These are phyloP conservation scores for Pygmarrhopalites habei DNA, from an alignment of 1,140 invertebrate species.

Conservation along the genomic window DNA sequence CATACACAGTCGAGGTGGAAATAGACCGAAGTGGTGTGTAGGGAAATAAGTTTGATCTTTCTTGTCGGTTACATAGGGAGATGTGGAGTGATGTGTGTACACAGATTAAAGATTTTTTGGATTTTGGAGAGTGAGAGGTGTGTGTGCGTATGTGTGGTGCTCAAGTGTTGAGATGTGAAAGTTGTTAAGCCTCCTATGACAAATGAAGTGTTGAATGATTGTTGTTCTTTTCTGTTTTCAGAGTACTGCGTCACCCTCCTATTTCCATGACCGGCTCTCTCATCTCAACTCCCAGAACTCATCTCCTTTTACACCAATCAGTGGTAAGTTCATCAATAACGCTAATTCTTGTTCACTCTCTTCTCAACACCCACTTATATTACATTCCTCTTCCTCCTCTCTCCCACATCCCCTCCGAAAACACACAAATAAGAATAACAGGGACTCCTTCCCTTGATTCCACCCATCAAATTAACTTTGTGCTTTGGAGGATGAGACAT, in stretches of 20 bases:
- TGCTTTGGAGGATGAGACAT: not conserved
- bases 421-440: not conserved
- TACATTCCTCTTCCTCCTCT: not conserved
- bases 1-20: no score
- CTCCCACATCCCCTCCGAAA: not conserved
- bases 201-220: slow-evolving; percentile 18
- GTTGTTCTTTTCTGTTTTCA: slow-evolving; percentile 18
- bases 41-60: no score
- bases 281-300: slow-evolving; percentile 31
- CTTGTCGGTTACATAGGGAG: no score
- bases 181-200: not conserved
- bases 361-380: not conserved
- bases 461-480: not conserved
- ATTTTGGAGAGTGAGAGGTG: no score
- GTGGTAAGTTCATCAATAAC: slow-evolving; percentile 23
- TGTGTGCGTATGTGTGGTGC: no score
- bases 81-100: no score
- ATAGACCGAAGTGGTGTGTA: no score
- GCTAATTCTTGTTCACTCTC: not conserved
- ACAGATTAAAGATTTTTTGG: no score
- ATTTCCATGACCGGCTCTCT: slow-evolving; percentile 27
- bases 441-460: no score
- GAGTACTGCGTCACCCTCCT: slow-evolving; percentile 15
- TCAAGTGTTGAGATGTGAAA: no score
- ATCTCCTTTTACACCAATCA: slow-evolving; percentile 27